phyloP scores from a whole-genome alignment of 2,888 invertebrate genomes.

The Diploptera punctata region DNA sequence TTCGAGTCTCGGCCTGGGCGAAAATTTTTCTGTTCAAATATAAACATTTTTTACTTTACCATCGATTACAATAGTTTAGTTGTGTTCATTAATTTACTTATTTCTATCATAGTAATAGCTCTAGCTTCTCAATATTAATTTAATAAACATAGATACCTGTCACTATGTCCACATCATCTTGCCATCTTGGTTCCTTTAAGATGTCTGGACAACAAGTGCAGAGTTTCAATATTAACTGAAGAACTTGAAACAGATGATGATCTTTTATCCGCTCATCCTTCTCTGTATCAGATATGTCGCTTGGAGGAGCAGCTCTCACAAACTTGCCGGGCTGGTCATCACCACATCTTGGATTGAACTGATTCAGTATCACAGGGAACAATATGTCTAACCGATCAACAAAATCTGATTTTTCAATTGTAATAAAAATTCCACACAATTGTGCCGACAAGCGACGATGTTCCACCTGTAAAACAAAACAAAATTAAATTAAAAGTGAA shows the following conservation, averaged over 20 bases:
- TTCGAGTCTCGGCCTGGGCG: too few species aligned
- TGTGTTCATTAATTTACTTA: too few species aligned
- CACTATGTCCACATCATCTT: slow-evolving; percentile 49
- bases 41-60: too few species aligned
- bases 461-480: slow-evolving; percentile 56
- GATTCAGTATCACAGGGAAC: slow-evolving; percentile 65
- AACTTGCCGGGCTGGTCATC: slow-evolving; percentile 61
- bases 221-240: slow-evolving; percentile 74
- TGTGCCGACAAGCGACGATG: slow-evolving; percentile 81
- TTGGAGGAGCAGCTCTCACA: slow-evolving; percentile 54
- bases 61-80: too few species aligned
- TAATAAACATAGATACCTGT: too few species aligned
- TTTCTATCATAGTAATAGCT: too few species aligned
- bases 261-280: slow-evolving; percentile 70
- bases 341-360: slow-evolving; percentile 52
- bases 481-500: too few species aligned
- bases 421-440: slow-evolving; percentile 79
- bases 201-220: slow-evolving; percentile 66
- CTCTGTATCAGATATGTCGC: slow-evolving; percentile 50
- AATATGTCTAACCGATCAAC: slow-evolving; percentile 66
- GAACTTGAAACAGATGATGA: slow-evolving; percentile 76
- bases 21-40: too few species aligned
- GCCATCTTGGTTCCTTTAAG: slow-evolving; percentile 60
- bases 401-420: slow-evolving; percentile 75
- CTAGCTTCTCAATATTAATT: too few species aligned